Evolutionary conservation across 1,140 invertebrate genomes (phyloP).

Genomic region (Chrysopa pallens): DNA sequence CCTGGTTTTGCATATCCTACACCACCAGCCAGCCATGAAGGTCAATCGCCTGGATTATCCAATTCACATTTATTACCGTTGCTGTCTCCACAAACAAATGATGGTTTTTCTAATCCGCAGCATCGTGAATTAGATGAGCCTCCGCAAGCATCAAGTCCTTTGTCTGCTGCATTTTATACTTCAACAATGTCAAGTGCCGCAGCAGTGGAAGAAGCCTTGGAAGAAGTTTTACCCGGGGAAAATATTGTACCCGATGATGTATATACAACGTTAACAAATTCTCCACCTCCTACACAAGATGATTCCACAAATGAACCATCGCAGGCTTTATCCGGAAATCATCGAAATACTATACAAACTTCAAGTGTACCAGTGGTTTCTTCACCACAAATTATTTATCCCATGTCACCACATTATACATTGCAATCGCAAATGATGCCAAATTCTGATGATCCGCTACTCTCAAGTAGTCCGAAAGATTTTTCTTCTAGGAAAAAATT

Average conservation of each 20-base stretch:
- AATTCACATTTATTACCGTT: conserved; percentile 18
- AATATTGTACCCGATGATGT: conserved; percentile 36
- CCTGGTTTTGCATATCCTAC: conserved; percentile 63
- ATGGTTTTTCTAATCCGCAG: conserved; percentile 15
- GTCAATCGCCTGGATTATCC: conserved; percentile 35
- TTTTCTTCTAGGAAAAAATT: conserved; percentile 44
- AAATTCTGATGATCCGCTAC: conserved; percentile 63
- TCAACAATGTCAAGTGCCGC: conserved; percentile 69
- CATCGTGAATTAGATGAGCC: conserved; percentile 33
- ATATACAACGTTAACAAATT: conserved; percentile 39
- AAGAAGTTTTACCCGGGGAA: conserved; percentile 62
- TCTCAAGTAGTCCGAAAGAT: conserved; percentile 65
- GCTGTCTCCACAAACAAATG: conserved; percentile 23
- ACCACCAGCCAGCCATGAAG: conserved; percentile 66
- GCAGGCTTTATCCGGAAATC: too few relatives aligned
- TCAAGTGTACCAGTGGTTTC: neutral
- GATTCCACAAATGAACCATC: conserved; percentile 33
- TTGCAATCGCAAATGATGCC: conserved; percentile 62
- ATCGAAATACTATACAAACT: too few relatives aligned
- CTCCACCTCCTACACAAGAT: conserved; percentile 41
- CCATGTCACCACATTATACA: conserved; percentile 30
- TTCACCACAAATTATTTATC: conserved; percentile 19
- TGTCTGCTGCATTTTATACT: conserved; percentile 67
- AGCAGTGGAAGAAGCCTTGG: conserved; percentile 62
- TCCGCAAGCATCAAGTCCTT: conserved; percentile 43